A percentile compares a stretch with the other conserved stretches of the same genome.
phyloP scores from a whole-genome alignment of 1,140 invertebrate species.

The Drosophila albomicans region DNA sequence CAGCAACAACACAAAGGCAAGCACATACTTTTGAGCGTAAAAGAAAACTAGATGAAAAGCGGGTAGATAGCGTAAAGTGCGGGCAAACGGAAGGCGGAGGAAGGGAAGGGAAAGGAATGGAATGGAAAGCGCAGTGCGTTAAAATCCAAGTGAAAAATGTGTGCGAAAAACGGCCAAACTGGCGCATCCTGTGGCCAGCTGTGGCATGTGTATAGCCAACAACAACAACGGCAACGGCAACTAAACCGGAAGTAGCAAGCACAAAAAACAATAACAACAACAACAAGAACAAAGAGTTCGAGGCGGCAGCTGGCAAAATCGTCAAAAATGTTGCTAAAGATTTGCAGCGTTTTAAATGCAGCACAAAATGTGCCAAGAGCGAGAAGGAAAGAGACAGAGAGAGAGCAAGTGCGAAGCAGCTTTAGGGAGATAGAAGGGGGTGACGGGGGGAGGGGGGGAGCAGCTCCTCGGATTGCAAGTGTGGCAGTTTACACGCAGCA shows the following conservation, averaged over 20 bases:
- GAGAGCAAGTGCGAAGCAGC: background rate
- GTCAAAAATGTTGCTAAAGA: conserved; percentile 47
- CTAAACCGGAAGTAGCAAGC: conserved; percentile 17
- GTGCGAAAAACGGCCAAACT: conserved; percentile 42
- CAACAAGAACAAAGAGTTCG: conserved; percentile 20
- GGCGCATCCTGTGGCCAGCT: conserved; percentile 54
- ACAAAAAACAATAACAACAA: conserved; percentile 19
- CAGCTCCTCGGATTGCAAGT: conserved; percentile 15
- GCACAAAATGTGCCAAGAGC: conserved; percentile 26
- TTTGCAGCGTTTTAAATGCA: conserved; percentile 41
- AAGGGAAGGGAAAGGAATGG: background rate
- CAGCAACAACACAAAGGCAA: conserved; percentile 28
- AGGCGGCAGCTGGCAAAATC: conserved; percentile 40
- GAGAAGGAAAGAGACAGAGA: background rate
- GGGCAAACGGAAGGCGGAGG: background rate
- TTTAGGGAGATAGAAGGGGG: background rate
- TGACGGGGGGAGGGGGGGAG: background rate
- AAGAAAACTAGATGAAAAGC: conserved; percentile 50
- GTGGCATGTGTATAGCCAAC: conserved; percentile 29
- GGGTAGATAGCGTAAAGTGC: background rate
- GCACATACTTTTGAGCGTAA: conserved; percentile 33
- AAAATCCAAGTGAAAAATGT: conserved; percentile 51
- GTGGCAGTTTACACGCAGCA: conserved; percentile 10
- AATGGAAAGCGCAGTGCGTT: conserved; percentile 35
- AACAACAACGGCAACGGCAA: background rate